These are phyloP conservation scores for Paralichthys olivaceus DNA, from an alignment of 2,113 vertebrate genomes.

Conservation along the genomic window DNA sequence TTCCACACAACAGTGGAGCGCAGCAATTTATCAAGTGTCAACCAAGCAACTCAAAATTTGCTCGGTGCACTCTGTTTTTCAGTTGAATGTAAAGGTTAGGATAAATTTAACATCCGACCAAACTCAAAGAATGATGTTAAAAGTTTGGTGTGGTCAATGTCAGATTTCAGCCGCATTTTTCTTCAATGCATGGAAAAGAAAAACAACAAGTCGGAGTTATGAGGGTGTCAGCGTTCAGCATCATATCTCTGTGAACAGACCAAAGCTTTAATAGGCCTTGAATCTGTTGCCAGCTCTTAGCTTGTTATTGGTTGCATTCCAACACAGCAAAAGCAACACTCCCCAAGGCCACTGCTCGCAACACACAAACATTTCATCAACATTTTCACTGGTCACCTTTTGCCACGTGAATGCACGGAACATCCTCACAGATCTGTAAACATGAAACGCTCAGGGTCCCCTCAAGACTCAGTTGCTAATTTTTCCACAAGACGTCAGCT, in stretches of 20 bases:
- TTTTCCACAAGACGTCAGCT: not conserved
- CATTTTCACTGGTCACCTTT: not conserved
- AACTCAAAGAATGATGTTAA: not conserved
- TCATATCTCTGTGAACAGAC: conserved; percentile 39
- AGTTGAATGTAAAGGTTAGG: conserved; percentile 27
- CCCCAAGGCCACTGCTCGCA: conserved; percentile 2
- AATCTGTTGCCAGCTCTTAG: conserved; percentile 27
- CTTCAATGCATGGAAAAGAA: not conserved
- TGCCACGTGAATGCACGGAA: not conserved
- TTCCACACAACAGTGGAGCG: conserved; percentile 42
- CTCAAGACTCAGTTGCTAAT: not conserved
- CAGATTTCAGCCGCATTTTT: not conserved
- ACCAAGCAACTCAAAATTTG: not conserved
- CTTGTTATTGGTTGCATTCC: conserved; percentile 4
- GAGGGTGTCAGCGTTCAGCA: conserved; percentile 4
- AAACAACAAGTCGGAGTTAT: not conserved
- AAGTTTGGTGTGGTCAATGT: not conserved
- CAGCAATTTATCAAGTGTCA: conserved; percentile 29
- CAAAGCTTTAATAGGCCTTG: conserved; percentile 18
- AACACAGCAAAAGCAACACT: not conserved
- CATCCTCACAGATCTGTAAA: not conserved
- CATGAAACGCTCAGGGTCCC: not conserved
- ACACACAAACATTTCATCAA: not conserved
- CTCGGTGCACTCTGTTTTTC: not conserved
- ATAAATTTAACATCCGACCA: not conserved